Base-by-base conservation (phyloP, 2,797 vertebrate species). In the Pogonophryne albipinna region DNA sequence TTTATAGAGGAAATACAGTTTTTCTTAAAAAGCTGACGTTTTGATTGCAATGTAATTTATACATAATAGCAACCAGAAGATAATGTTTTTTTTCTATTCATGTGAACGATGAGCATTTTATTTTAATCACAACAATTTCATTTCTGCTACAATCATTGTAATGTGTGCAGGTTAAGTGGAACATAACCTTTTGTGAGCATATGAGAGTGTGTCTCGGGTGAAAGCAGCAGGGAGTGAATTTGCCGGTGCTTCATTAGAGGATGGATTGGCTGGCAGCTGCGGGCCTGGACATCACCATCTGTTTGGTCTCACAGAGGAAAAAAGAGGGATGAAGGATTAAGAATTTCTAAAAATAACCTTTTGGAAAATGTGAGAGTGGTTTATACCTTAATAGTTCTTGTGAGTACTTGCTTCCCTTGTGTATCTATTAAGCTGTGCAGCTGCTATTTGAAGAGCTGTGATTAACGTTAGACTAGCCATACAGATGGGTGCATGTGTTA, bases 241-340 rank as follows among this genome's bases (percentile, higher is more conserved):
- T 67, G 68, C 66, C 67, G 67, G 60, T 78, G 74, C 70, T 82
- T 79, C 79, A 87, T 87, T 77, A 83, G 81, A 66, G 56, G 82
- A 78, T 79, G 76, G 61, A 88, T 84, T 85, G 79, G 62, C 80
- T 67, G 61, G 63, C 84, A 83, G 83, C 87, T 87, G 83, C 34
- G 11, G 80, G 68, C 79, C 60, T 58, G 73, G 57, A 69, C 61
- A 52, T 74, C 66, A 34, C 83, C 85, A 91, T 91, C 87, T 93
- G 88, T 87, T 82, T 79, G 71, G 27, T 71, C 58, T 84, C 77
- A 69, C 67, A 78, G 55, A 82, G 38, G 51, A 46, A 44, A 42
- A 62, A 12, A 51, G 34, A 1, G 38, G 6, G 12, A 23, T 27
- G 58, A 71, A 50, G 11, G 14, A 61, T 27, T 45, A 11, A 38